Conservation (phyloP, 2,888 invertebrate species). For the Thymelicus acteon region DNA sequence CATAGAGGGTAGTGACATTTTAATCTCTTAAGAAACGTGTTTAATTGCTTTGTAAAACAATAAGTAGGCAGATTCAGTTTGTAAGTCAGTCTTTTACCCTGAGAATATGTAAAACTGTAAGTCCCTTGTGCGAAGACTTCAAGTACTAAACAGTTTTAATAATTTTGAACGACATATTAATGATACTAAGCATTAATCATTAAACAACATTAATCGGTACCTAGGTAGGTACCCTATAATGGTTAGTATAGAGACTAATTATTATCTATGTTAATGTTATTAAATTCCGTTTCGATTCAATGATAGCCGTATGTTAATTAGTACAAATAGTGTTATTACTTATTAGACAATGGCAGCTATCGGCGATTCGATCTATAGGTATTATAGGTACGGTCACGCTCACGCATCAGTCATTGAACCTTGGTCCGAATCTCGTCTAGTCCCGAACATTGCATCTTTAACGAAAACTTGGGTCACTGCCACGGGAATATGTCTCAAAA, state of each 20-base stretch:
- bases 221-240: too few relatives aligned
- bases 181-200: too few relatives aligned
- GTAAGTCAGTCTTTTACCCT: too few relatives aligned
- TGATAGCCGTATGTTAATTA: constrained; percentile 13
- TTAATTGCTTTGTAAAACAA: neutral
- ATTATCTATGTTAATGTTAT: neutral
- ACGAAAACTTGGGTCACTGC: constrained; percentile 24
- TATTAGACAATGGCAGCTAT: constrained; percentile 13
- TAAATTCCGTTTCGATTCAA: neutral
- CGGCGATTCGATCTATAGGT: constrained; percentile 3
- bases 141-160: too few relatives aligned
- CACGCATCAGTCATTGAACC: constrained; percentile 47
- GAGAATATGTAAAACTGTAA: too few relatives aligned
- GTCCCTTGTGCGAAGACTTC: too few relatives aligned
- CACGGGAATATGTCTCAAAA: constrained; percentile 6
- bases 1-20: neutral
- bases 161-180: too few relatives aligned
- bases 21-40: neutral
- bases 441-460: constrained; percentile 17
- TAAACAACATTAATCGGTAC: too few relatives aligned
- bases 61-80: too few relatives aligned
- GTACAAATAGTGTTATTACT: constrained; percentile 8
- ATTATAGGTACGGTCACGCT: neutral
- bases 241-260: too few relatives aligned
- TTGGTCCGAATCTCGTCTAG: constrained; percentile 30